Base-by-base conservation (phyloP, 2,888 invertebrate genomes). In the Philopedon plagiatum region DNA sequence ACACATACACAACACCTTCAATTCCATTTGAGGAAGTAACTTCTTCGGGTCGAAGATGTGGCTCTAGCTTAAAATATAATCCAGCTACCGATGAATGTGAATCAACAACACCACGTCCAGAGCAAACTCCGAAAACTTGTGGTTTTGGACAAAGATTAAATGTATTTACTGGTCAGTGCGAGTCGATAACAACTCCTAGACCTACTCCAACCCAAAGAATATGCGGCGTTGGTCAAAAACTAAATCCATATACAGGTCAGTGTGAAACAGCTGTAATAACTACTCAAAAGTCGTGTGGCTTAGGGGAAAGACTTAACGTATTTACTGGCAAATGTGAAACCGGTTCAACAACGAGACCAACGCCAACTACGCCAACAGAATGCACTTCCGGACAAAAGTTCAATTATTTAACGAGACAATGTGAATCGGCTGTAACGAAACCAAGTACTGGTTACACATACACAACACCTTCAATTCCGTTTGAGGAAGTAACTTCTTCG, bases 281-380 rank as follows among this genome's bases (percentile, higher is more conserved):
- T n/a, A 15, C 62, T 26, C 80, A 13, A 58, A 75, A 5, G 78
- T 80, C 0, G 8, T 41, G 54, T 54, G 29, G 54, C 8, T 23
- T 29, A 8, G 63, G 39, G 0, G 11, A 41, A 51, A 23, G 54
- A 60, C 26, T 49, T 5, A 71, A 70, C 32, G 19, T 34, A 3
- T 5, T 15, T 0, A 71, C 60, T 34, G 63, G 57, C 5, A 32
- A 54, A 15, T 71, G 71, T 32, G 72, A 72, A 63, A 11, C 29
- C 9, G 13, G 62, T 18, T 23, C 62, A 2, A 39, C 37, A 8
- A 23, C 65, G n/a, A 39, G 51, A 41, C 44, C 61, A 0, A 49
- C 13, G 37, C 37, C 62, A 29, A 49, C 41, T 26, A 41, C 29
- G 26, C 15, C 2, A 21, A 58, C 39, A 2, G 11, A 18, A n/a